Base-by-base conservation (phyloP, 1,140 invertebrate genomes). In the Elymnias hypermnestra region DNA sequence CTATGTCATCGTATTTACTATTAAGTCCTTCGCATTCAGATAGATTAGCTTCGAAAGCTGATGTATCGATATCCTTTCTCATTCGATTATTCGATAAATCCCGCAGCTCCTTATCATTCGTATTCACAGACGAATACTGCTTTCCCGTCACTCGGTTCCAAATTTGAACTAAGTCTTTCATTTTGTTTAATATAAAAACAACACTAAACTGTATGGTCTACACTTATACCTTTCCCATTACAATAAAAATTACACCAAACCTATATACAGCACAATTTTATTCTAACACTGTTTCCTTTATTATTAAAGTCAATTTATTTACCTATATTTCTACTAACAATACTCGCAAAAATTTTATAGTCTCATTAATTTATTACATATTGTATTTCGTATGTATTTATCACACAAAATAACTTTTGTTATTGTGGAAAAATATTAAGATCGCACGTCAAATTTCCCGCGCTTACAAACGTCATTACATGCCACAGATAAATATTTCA, bases 91-190 rank as follows among this genome's bases (percentile, higher is more conserved):
- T 55, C 3, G 71, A 39, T 3, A 81, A 50, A n/a, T 83, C 79
- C 10, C 63, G 48, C 12, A 81, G 46, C 41, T 76, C 68, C 38
- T 65, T 51, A 2, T 72, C 65, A 40, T 74, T 81, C 2, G 59
- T 68, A 41, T 73, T 87, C 1, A 87, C 86, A 0, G 77, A 57
- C 1, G 87, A 77, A 54, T 89, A 89, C 3, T 73, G 73, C 8
- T 81, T 57, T 0, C 83, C 83, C 3, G 87, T 72, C 3, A 90
- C 61, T 13, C 81, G 65, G 13, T 77, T 87, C 88, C 88, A 90
- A 47, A 90, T 87, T 56, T 87, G 77, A 19, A 83, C 74, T 5
- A 89, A 54, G 38, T 90, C 89, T 65, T 90, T 90, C 89, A 90
- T 90, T 60, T 66, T 77, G 38, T 39, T 8, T 39, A 31, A 57